Evolutionary conservation across 2,888 invertebrate genomes (phyloP), one percentile per base, ranked within the genome.

Genomic region (Pyrochroa serraticornis): DNA sequence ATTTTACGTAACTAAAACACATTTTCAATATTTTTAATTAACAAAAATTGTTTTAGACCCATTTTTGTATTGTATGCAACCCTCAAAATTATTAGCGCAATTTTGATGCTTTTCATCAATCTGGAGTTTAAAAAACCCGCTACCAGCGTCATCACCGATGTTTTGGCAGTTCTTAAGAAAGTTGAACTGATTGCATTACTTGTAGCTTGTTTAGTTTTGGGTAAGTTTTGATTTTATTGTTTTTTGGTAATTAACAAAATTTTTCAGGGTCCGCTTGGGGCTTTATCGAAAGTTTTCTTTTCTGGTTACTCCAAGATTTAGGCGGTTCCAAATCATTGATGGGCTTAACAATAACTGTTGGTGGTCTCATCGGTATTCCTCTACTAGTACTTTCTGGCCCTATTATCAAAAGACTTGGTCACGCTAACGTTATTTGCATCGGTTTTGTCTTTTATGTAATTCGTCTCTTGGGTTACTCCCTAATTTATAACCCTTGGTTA

Each of bases 271-370:
- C 87, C 13, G 88, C 89, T n/a, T 91, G 90, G 90, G 91, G 91
- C 34, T 91, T 89, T 78, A 87, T 92, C 66, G 91, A 92, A 77
- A 91, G 89, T 66, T 92, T 91, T 80, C 81, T 91, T 30, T 91
- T 91, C 78, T 91, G 91, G 89, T 80, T 91, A 58, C 83, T 91
- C 31, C 89, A 92, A 75, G 90, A 91, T 76, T 79, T 91, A 60
- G 90, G 90, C 3, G 90, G 87, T 0, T 87, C 89, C 0, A 84
- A 88, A 44, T 88, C 88, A 0, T 80, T 91, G 51, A 91, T 92
- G 91, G 91, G 91, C 8, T 84, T 91, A 65, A 91, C 91, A 0
- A 88, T 91, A 68, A 90, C 91, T 0, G 89, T 91, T 46, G 90
- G 90, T 1, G 90, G 90, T 7, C 81, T 90, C 6, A 87, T 90